phyloP scores from a whole-genome alignment of 2,113 vertebrate genomes.

The Perca flavescens region DNA sequence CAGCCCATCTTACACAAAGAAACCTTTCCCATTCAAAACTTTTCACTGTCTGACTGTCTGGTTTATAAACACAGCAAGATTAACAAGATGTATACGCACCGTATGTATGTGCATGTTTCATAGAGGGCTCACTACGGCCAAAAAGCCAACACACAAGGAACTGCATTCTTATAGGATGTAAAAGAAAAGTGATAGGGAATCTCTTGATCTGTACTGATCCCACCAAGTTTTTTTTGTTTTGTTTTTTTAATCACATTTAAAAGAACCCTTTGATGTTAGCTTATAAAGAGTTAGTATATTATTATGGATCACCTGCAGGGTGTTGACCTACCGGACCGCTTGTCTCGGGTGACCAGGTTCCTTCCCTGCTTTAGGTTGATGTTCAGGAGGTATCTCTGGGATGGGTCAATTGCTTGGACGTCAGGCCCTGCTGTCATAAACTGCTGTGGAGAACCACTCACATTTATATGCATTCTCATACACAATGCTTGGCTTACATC shows the following conservation, averaged over 20 bases:
- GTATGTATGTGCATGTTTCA: background rate
- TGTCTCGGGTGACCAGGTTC: constrained; percentile 91
- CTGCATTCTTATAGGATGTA: constrained; percentile 9
- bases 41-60: background rate
- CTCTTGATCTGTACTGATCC: constrained; percentile 4
- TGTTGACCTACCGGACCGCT: constrained; percentile 89
- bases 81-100: background rate
- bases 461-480: constrained; percentile 4
- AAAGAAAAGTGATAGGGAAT: constrained; percentile 13
- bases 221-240: background rate
- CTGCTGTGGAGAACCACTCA: constrained; percentile 26
- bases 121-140: background rate
- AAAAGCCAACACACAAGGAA: background rate
- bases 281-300: constrained; percentile 1
- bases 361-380: constrained; percentile 92
- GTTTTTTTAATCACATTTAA: background rate
- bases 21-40: constrained; percentile 2
- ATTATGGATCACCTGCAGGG: background rate
- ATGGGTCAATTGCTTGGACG: background rate
- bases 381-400: constrained; percentile 89
- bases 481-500: background rate
- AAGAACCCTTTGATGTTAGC: background rate
- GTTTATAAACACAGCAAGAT: constrained; percentile 4
- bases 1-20: constrained; percentile 10
- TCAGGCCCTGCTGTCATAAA: constrained; percentile 4